A percentile compares a stretch with the other conserved stretches of the same genome.
These are phyloP conservation scores for Nasonia longicornis DNA, from an alignment of 1,140 invertebrate species.

Conservation along the genomic window DNA sequence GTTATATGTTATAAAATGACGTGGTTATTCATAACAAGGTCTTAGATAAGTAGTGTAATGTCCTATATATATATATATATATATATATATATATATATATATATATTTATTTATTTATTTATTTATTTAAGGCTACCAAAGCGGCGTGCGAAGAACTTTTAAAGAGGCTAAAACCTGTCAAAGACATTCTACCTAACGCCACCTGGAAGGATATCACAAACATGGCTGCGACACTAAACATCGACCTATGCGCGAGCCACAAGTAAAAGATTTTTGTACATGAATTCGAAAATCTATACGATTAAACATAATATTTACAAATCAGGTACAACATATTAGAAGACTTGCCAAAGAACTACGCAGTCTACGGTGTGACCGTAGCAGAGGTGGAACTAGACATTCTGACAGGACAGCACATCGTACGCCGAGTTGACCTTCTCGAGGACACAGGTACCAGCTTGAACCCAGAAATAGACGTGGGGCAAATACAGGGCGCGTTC, in stretches of 20 bases:
- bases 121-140: constrained; percentile 70
- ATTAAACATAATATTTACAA: constrained; percentile 29
- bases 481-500: constrained; percentile 89
- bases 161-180: constrained; percentile 74
- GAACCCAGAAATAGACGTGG: constrained; percentile 84
- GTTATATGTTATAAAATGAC: neutral
- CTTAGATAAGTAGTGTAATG: no score
- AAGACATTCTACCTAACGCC: constrained; percentile 71
- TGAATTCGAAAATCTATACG: no score
- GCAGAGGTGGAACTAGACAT: constrained; percentile 82
- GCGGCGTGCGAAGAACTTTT: constrained; percentile 77
- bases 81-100: no score
- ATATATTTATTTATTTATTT: no score
- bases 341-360: constrained; percentile 67
- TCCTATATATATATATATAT: neutral
- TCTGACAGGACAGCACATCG: constrained; percentile 78
- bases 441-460: constrained; percentile 83
- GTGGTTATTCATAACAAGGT: neutral
- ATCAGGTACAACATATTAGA: neutral
- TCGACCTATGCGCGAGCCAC: constrained; percentile 76
- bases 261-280: constrained; percentile 66
- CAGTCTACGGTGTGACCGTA: constrained; percentile 73
- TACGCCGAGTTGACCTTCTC: constrained; percentile 78
- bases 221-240: constrained; percentile 69
- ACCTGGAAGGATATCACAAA: constrained; percentile 77